These are phyloP conservation scores for Cantharis rustica DNA, from an alignment of 2,888 invertebrate species.

Conservation along the genomic window DNA sequence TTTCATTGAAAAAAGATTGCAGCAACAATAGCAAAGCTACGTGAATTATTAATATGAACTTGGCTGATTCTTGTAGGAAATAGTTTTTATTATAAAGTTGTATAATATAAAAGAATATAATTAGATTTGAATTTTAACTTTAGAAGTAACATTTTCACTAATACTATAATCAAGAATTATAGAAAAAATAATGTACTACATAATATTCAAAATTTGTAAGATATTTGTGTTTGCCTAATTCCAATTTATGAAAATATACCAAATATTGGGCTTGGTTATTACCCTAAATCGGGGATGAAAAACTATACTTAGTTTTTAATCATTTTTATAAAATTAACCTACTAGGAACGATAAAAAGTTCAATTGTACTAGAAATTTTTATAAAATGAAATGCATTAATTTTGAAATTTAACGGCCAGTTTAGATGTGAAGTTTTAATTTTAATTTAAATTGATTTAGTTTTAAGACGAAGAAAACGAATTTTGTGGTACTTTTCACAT, in stretches of 20 bases:
- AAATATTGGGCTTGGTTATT: not conserved
- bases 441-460: not conserved
- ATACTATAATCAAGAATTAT: not conserved
- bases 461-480: not conserved
- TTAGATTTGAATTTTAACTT: too few relatives aligned
- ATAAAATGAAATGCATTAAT: too few relatives aligned
- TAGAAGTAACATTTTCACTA: too few relatives aligned
- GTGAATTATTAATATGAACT: not conserved
- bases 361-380: not conserved
- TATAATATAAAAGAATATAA: too few relatives aligned
- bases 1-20: not conserved
- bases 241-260: not conserved
- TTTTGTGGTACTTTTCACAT: not conserved
- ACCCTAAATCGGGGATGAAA: not conserved
- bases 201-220: not conserved
- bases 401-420: not conserved
- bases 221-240: not conserved
- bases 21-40: not conserved
- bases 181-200: not conserved
- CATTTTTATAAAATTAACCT: not conserved
- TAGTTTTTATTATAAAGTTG: not conserved
- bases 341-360: not conserved
- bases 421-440: not conserved
- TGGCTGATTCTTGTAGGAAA: not conserved
- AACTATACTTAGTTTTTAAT: not conserved